These are phyloP conservation scores for Copidosoma floridanum DNA, from an alignment of 1,140 invertebrate genomes.

Conservation along the genomic window DNA sequence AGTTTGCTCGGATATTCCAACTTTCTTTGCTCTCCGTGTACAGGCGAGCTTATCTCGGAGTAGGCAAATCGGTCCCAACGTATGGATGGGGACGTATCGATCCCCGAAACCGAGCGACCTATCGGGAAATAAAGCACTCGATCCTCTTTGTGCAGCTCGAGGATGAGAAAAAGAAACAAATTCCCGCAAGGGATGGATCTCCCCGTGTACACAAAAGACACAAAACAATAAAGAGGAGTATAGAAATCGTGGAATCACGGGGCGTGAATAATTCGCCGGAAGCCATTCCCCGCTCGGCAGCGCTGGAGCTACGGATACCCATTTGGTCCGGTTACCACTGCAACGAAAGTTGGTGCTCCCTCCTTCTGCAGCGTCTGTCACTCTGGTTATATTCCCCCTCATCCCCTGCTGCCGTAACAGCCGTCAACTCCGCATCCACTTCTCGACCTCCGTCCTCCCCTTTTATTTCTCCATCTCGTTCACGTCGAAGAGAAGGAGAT, in stretches of 20 bases:
- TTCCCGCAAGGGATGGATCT: too few relatives aligned
- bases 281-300: slow-evolving; percentile 13
- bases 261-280: slow-evolving; percentile 17
- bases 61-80: not conserved
- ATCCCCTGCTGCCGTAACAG: not conserved
- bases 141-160: too few relatives aligned
- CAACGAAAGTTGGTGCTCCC: not conserved
- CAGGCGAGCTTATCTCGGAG: too few relatives aligned
- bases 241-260: too few relatives aligned
- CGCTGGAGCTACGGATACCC: not conserved
- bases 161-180: too few relatives aligned
- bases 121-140: too few relatives aligned
- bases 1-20: too few relatives aligned
- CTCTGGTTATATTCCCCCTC: not conserved
- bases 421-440: not conserved
- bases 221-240: not conserved
- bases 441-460: slow-evolving; percentile 3
- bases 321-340: not conserved
- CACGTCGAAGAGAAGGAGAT: not conserved
- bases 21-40: too few relatives aligned
- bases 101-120: not conserved
- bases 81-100: too few relatives aligned
- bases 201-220: too few relatives aligned
- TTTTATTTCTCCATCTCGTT: slow-evolving; percentile 3
- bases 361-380: not conserved